Conservation (phyloP, 2,888 invertebrate genomes). For the Eudasyphora cyanicolor region DNA sequence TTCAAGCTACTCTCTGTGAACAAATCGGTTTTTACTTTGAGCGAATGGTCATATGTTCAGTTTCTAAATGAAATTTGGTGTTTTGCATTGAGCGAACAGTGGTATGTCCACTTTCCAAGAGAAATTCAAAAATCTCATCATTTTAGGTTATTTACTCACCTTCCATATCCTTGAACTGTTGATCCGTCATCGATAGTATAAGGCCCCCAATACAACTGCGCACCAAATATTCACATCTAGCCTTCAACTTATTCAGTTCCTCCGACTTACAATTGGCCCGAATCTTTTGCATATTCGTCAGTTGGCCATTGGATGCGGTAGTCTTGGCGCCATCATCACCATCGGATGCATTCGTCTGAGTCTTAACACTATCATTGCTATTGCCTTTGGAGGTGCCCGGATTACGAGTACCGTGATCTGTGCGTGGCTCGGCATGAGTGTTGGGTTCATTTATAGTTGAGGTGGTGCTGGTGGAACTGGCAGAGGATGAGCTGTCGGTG, state of each 20-base stretch:
- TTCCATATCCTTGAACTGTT: slow-evolving; percentile 93
- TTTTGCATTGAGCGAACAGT: too few species aligned
- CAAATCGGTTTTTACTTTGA: too few species aligned
- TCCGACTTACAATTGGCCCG: slow-evolving; percentile 91
- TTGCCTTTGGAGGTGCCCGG: slow-evolving; percentile 8
- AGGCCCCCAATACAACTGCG: slow-evolving; percentile 91
- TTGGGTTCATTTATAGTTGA: slow-evolving; percentile 45
- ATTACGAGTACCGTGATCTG: slow-evolving; percentile 37
- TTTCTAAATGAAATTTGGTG: too few species aligned
- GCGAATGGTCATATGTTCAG: too few species aligned
- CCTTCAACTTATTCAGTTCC: slow-evolving; percentile 87
- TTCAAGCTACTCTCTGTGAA: too few species aligned
- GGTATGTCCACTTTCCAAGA: too few species aligned
- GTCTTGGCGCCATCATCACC: slow-evolving; percentile 42
- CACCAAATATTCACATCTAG: slow-evolving; percentile 87
- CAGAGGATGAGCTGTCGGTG: not conserved
- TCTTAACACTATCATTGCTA: slow-evolving; percentile 30
- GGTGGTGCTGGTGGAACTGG: not conserved
- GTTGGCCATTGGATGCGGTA: slow-evolving; percentile 60
- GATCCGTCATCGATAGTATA: slow-evolving; percentile 88
- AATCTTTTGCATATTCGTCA: slow-evolving; percentile 82
- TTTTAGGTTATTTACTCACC: too few species aligned
- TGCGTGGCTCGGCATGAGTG: not conserved
- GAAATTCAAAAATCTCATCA: not conserved
- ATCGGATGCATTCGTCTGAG: slow-evolving; percentile 45